Evolutionary conservation across 2,888 invertebrate genomes (phyloP).

Genomic region (Parthenolecanium corni): DNA sequence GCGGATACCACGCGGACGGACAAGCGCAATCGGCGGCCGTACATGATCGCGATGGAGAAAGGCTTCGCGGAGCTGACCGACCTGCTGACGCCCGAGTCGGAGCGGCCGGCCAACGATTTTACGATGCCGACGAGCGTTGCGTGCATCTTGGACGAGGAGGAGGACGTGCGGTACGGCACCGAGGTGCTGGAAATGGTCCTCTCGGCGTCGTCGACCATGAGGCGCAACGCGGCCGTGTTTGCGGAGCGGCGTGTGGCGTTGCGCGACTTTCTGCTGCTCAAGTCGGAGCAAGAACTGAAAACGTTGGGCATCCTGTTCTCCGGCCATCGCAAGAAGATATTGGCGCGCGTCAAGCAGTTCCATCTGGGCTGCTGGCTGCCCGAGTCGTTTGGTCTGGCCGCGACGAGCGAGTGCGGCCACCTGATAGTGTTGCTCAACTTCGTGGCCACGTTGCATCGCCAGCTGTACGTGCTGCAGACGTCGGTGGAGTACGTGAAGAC

Average conservation of each 20-base stretch:
- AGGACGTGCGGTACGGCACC: neutral
- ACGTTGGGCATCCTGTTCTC: slow-evolving; percentile 5
- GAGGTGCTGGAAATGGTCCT: neutral
- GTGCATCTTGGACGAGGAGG: neutral
- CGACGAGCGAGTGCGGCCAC: neutral
- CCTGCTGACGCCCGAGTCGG: neutral
- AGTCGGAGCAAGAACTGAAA: slow-evolving; percentile 6
- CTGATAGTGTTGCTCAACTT: neutral
- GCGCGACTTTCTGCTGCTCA: neutral
- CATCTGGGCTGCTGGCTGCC: slow-evolving; percentile 8
- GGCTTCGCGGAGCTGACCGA: neutral
- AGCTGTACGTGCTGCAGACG: neutral
- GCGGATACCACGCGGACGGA: neutral
- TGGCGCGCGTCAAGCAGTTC: slow-evolving; percentile 1
- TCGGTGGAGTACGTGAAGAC: slow-evolving; percentile 5
- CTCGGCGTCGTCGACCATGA: neutral
- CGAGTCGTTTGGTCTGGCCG: neutral
- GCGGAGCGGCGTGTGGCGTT: neutral
- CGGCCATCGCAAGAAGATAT: neutral
- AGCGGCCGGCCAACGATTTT: neutral
- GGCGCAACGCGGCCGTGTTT: neutral
- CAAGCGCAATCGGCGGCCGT: slow-evolving; percentile 7
- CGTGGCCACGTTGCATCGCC: slow-evolving; percentile 1
- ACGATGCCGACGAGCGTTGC: neutral
- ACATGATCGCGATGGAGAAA: slow-evolving; percentile 10